Base-by-base conservation (phyloP, 2,113 vertebrate species). In the Pelmatolapia mariae region DNA sequence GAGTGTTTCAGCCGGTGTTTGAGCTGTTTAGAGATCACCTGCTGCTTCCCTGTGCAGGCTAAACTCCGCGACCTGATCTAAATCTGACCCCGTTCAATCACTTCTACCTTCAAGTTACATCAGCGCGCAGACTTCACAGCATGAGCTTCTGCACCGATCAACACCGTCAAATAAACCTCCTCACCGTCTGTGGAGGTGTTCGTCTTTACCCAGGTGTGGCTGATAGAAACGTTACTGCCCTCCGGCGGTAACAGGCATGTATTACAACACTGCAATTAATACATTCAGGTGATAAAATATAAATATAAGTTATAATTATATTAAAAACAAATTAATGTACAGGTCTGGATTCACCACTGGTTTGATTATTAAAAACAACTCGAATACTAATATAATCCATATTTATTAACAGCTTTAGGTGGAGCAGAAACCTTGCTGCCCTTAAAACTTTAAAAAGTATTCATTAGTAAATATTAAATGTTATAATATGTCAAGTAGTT, bases 1-100 rank as follows among this genome's bases (percentile, higher is more conserved):
- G 4, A 38, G 19, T 6, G 63, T 9, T 22, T 22, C n/a, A n/a
- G 63, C 2, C 19, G n/a, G 0, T 24, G 36, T 0, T 36, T 43
- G n/a, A 71, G 66, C n/a, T 8, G 12, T 43, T 68, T 38, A 38
- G 10, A 12, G 1, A n/a, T 18, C 19, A 66, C 61, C 61, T 66
- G 61, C 33, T 66, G 61, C 33, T 8, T 22, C 4, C 33, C 33
- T 1, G 63, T 8, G 0, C 33, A 38, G 63, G 7, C 63, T 38
- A 40, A 40, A 22, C 33, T 68, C 63, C 22, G 33, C 31, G 18
- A 8, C 33, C 61, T 33, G 29, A 19, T 18, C 29, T 66, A 38
- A 38, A 66, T 1, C 10, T 66, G 33, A 66, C 0, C 33, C 31
- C 4, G 19, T 1, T 38, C 61, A 66, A 10, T 38, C 10, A 2